Percentiles rank a stretch among this genome's conserved stretches.
Evolutionary conservation across 2,888 invertebrate genomes (phyloP).

Genomic region (Hemistola chrysoprasaria): DNA sequence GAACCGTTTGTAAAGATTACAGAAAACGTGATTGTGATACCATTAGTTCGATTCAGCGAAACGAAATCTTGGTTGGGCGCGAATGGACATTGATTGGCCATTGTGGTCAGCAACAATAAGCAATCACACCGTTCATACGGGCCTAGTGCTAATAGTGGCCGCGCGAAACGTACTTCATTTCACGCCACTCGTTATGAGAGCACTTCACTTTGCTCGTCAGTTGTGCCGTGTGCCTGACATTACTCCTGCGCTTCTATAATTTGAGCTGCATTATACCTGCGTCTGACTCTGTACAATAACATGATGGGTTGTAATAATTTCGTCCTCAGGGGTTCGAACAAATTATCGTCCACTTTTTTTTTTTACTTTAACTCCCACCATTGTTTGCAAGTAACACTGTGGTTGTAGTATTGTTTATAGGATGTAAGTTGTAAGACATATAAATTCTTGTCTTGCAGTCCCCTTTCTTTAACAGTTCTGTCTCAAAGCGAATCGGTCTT

Average conservation of each 20-base stretch:
- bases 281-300: no score
- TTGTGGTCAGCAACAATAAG: conserved; percentile 67
- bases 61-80: conserved; percentile 44
- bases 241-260: conserved; percentile 12
- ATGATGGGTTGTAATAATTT: conserved; percentile 8
- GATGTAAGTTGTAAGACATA: not conserved
- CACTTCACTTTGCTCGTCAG: conserved; percentile 34
- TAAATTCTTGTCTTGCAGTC: not conserved
- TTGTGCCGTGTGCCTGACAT: conserved; percentile 24
- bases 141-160: conserved; percentile 49
- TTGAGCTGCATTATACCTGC: conserved; percentile 3
- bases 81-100: conserved; percentile 65
- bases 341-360: conserved; percentile 7
- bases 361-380: conserved; percentile 1
- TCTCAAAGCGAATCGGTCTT: not conserved
- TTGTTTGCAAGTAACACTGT: conserved; percentile 5
- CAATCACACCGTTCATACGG: conserved; percentile 51
- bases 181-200: conserved; percentile 42
- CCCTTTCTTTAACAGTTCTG: not conserved
- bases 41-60: conserved; percentile 37
- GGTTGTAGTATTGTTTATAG: no score
- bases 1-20: conserved; percentile 24
- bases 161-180: conserved; percentile 50
- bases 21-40: conserved; percentile 34
- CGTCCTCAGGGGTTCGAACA: conserved; percentile 3